A percentile compares a stretch with the other conserved stretches of the same genome.
Conservation (phyloP, 2,797 vertebrate genomes). For the Tokudaia muenninki region DNA sequence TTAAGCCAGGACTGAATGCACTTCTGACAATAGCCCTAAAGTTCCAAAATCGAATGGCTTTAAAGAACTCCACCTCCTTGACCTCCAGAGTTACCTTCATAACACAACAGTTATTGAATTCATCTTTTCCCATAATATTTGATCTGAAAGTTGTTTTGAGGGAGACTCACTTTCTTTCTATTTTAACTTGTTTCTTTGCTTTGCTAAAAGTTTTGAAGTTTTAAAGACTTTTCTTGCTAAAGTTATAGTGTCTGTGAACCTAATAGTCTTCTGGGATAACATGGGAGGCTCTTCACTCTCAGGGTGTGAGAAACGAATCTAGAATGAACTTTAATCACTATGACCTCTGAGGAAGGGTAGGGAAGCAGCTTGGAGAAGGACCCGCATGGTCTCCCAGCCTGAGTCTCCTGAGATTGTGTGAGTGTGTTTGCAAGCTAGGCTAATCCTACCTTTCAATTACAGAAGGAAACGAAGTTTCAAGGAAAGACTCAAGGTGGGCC, state of each 20-base stretch:
- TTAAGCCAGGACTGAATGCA: constrained; percentile 5
- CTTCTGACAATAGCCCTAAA: constrained; percentile 22
- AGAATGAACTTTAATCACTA: constrained; percentile 4
- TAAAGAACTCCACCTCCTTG: constrained; percentile 42
- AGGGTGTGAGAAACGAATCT: constrained; percentile 50
- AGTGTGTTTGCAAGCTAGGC: constrained; percentile 78
- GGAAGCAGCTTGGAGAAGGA: background rate
- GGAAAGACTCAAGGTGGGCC: constrained; percentile 74
- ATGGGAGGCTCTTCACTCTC: constrained; percentile 23
- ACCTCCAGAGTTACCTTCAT: constrained; percentile 59
- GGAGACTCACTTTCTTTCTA: constrained; percentile 58
- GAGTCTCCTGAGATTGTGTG: constrained; percentile 53
- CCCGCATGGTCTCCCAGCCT: constrained; percentile 54
- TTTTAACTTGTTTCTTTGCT: constrained; percentile 52
- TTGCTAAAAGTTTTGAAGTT: too few species aligned
- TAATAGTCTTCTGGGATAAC: constrained; percentile 21
- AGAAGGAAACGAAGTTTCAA: constrained; percentile 80
- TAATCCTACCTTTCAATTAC: constrained; percentile 81
- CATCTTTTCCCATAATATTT: constrained; percentile 42
- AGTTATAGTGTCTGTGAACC: constrained; percentile 54
- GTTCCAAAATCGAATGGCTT: constrained; percentile 57
- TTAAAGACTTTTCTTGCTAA: constrained; percentile 16
- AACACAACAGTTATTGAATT: constrained; percentile 61
- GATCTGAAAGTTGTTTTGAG: constrained; percentile 58
- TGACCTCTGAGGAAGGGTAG: background rate